Evolutionary conservation across 2,797 vertebrate genomes (phyloP).

Genomic region (Apodemus agrarius): DNA sequence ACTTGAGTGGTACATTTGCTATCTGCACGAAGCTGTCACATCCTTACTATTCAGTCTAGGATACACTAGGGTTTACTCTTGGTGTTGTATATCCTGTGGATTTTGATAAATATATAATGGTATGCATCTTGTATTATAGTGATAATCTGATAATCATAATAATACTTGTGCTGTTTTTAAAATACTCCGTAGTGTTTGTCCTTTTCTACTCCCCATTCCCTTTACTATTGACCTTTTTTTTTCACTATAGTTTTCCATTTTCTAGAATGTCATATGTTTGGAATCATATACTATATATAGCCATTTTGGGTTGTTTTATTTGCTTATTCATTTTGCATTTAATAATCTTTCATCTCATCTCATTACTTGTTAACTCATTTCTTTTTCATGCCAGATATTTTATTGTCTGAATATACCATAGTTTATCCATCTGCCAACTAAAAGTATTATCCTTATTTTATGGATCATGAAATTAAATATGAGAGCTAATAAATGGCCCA

Average conservation of each 20-base stretch:
- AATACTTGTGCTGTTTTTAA: constrained; percentile 6
- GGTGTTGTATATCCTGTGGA: background rate
- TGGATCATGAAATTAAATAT: constrained; percentile 2
- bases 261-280: background rate
- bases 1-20: background rate
- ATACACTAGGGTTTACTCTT: background rate
- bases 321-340: background rate
- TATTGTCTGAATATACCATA: background rate
- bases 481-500: background rate
- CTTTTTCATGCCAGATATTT: constrained; percentile 19
- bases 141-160: background rate
- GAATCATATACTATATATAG: background rate
- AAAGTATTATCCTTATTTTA: constrained; percentile 37
- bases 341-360: background rate
- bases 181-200: background rate
- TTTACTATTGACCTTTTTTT: background rate
- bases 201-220: background rate
- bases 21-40: background rate
- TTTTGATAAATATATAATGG: background rate
- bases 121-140: background rate
- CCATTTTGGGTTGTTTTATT: constrained; percentile 17
- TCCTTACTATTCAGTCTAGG: background rate
- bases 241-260: background rate
- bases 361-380: constrained; percentile 3
- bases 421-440: background rate